phyloP scores from a whole-genome alignment of 2,797 vertebrate genomes.

The Artibeus jamaicensis region DNA sequence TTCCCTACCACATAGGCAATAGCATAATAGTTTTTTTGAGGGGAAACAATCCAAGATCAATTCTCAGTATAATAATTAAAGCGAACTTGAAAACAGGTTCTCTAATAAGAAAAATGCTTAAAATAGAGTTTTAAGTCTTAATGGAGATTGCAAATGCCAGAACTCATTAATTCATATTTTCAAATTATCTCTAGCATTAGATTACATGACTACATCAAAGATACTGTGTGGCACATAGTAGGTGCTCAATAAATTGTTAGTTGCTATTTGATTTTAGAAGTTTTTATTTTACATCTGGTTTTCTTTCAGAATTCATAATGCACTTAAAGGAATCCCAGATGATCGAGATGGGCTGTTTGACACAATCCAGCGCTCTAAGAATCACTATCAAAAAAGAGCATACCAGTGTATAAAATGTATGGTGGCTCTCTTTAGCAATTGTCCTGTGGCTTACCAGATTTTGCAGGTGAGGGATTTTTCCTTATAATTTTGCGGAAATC shows the following conservation, averaged over 20 bases:
- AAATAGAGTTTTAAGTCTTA: not conserved
- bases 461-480: conserved; percentile 90
- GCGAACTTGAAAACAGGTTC: not conserved
- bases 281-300: conserved; percentile 30
- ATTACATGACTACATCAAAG: not conserved
- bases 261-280: not conserved
- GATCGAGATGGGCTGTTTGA: conserved; percentile 98
- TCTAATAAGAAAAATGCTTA: not conserved
- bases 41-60: not conserved
- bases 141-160: not conserved
- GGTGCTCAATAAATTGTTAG: not conserved
- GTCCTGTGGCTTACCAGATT: conserved; percentile 98
- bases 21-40: not conserved
- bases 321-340: conserved; percentile 98
- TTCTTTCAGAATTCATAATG: conserved; percentile 95
- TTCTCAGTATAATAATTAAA: not conserved
- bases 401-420: conserved; percentile 99
- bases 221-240: not conserved
- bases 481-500: conserved; percentile 48
- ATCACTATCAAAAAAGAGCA: conserved; percentile 99
- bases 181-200: not conserved
- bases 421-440: conserved; percentile 99
- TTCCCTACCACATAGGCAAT: not conserved
- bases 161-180: conserved; percentile 40
- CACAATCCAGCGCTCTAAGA: conserved; percentile 99